These are phyloP conservation scores for Alligator mississippiensis DNA, from an alignment of 2,113 vertebrate species.

Conservation along the genomic window DNA sequence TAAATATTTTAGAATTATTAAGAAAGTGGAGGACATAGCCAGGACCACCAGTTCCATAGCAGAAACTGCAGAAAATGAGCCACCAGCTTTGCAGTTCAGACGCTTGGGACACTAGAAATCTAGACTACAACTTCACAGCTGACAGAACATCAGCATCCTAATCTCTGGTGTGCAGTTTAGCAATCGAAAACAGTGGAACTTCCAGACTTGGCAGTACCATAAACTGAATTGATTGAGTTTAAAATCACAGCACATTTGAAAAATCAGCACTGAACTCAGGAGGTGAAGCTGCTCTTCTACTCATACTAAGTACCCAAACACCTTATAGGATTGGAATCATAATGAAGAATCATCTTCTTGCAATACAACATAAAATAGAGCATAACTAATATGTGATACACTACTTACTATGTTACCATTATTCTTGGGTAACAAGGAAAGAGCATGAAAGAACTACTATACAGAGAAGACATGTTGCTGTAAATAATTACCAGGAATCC, in stretches of 20 bases:
- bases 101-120: background rate
- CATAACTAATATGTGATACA: background rate
- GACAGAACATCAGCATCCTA: background rate
- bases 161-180: background rate
- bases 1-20: too few species aligned
- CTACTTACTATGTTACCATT: background rate
- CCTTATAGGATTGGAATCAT: background rate
- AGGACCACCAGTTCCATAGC: too few species aligned
- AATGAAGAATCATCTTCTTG: background rate
- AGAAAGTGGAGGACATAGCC: too few species aligned
- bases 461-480: background rate
- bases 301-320: background rate
- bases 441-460: background rate
- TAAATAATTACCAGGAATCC: background rate
- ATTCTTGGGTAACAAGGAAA: background rate
- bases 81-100: background rate
- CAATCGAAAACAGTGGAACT: background rate
- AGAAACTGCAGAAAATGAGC: too few species aligned
- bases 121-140: background rate
- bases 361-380: background rate
- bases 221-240: background rate
- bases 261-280: background rate
- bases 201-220: background rate
- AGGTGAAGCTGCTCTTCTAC: background rate
- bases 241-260: background rate